phyloP scores from a whole-genome alignment of 1,140 invertebrate species.

The Pollicipes pollicipes region DNA sequence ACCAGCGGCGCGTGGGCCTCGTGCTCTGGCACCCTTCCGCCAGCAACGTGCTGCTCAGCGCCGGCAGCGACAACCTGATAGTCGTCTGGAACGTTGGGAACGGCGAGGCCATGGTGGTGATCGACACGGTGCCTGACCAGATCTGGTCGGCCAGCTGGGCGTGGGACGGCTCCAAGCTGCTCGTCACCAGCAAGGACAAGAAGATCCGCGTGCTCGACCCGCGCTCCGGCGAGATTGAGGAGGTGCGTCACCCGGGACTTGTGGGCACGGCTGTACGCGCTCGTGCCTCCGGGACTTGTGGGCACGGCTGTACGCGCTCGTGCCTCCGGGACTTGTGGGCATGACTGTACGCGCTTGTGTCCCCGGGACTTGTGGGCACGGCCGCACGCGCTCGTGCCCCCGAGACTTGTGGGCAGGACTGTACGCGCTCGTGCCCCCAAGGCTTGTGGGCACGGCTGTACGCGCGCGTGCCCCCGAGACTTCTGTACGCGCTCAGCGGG shows the following conservation, averaged over 20 bases:
- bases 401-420: too few species aligned
- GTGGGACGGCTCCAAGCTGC: slow-evolving; percentile 84
- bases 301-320: too few species aligned
- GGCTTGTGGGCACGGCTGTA: too few species aligned
- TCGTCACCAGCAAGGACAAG: slow-evolving; percentile 96
- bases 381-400: too few species aligned
- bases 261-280: neutral
- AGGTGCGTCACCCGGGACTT: slow-evolving; percentile 10
- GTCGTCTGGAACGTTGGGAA: slow-evolving; percentile 92
- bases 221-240: slow-evolving; percentile 18
- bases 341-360: too few species aligned
- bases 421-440: too few species aligned
- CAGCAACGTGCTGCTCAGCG: slow-evolving; percentile 81
- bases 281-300: too few species aligned
- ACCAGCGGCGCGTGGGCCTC: slow-evolving; percentile 87
- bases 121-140: slow-evolving; percentile 86
- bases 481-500: too few species aligned
- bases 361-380: too few species aligned
- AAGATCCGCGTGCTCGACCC: slow-evolving; percentile 92
- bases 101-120: slow-evolving; percentile 75
- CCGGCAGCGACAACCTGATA: slow-evolving; percentile 53
- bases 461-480: too few species aligned
- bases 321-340: too few species aligned
- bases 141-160: slow-evolving; percentile 94
- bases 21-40: slow-evolving; percentile 95